phyloP scores from a whole-genome alignment of 2,113 vertebrate species.

The Emberiza fucata region DNA sequence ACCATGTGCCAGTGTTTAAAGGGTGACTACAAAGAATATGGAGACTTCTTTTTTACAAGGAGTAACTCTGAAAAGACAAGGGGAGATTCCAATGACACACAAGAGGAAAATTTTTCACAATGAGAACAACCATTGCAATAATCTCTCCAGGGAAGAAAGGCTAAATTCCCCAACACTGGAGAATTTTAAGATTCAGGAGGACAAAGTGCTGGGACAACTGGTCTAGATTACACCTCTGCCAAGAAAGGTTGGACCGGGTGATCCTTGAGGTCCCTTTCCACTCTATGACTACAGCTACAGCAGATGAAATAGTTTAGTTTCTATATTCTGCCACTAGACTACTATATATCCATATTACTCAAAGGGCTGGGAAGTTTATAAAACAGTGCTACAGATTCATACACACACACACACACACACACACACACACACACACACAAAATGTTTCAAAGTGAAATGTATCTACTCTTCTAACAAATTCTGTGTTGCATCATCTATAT shows the following conservation, averaged over 20 bases:
- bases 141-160: background rate
- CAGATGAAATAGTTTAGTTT: background rate
- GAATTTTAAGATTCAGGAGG: background rate
- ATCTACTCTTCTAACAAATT: background rate
- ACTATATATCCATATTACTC: background rate
- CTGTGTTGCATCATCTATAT: accelerated
- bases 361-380: background rate
- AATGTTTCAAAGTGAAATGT: background rate
- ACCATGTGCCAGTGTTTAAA: background rate
- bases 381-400: background rate
- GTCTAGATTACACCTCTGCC: background rate
- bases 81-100: background rate
- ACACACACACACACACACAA: background rate
- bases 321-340: background rate
- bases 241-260: background rate
- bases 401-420: background rate
- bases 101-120: background rate
- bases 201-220: background rate
- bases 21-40: background rate
- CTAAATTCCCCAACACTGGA: background rate
- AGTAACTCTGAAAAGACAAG: background rate
- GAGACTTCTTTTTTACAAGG: background rate
- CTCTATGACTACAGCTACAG: background rate
- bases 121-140: background rate
- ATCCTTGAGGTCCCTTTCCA: background rate